Percentiles rank a stretch among this genome's conserved stretches.
These are phyloP conservation scores for Somateria mollissima DNA, from an alignment of 2,797 vertebrate species.

Conservation along the genomic window DNA sequence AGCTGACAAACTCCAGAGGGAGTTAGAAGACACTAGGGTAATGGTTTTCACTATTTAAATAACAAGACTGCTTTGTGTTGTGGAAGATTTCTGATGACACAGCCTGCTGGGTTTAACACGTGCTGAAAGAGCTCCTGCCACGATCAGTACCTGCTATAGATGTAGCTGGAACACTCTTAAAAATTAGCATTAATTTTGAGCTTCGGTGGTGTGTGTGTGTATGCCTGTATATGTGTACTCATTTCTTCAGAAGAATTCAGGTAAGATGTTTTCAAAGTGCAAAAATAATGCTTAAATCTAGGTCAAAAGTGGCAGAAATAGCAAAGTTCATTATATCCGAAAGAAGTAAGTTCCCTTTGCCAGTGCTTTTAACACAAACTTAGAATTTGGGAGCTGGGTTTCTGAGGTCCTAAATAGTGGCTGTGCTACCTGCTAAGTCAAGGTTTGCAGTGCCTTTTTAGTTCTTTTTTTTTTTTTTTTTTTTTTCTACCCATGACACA, in stretches of 20 bases:
- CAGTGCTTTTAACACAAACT: not conserved
- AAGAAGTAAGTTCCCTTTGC: not conserved
- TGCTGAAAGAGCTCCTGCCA: conserved; percentile 13
- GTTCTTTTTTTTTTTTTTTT: not conserved
- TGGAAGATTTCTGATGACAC: conserved; percentile 63
- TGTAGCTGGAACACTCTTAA: not conserved
- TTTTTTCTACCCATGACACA: not conserved
- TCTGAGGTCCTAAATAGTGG: not conserved
- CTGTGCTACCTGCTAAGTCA: not conserved
- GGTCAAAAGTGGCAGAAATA: not conserved
- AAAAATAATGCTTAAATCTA: not conserved
- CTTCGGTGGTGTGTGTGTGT: not conserved
- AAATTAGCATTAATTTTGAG: not conserved
- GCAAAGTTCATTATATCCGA: not conserved
- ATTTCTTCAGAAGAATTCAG: conserved; percentile 19
- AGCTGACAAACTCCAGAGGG: conserved; percentile 99
- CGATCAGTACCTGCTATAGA: not conserved
- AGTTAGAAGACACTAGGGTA: conserved; percentile 99
- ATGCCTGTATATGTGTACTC: not conserved
- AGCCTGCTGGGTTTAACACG: not conserved
- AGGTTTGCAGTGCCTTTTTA: not conserved
- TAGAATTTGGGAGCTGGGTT: not conserved
- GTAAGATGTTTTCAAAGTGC: conserved; percentile 45
- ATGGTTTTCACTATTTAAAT: conserved; percentile 89
- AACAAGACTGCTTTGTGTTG: conserved; percentile 67